Base-by-base conservation (phyloP, 2,797 vertebrate species). In the Botia kubotai region DNA sequence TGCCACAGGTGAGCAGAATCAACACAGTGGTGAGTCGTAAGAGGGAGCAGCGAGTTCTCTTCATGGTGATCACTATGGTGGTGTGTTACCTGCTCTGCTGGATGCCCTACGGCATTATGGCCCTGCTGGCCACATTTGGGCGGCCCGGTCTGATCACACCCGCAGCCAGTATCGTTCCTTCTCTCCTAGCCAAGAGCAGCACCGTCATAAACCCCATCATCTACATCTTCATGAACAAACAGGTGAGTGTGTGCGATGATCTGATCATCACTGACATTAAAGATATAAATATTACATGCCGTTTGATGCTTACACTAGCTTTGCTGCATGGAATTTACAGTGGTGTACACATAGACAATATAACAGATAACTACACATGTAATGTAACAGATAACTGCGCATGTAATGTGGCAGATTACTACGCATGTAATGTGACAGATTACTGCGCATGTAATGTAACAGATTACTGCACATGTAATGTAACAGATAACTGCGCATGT, bases 141-240 rank as follows among this genome's bases (percentile, higher is more conserved):
- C 91, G 87, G 3, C 87, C 62, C 0, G 91, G 93, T 17, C 74
- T 94, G 21, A 76, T 95, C 82, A 91, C 88, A 0, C 92, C 94
- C 0, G 88, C 90, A 76, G 93, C 91, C 2, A 95, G 92, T 88
- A 89, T 95, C 84, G 81, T 93, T 52, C 95, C 95, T 0, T 95
- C 94, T 3, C 79, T 96, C 72, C 90, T 95, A 6, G 95, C 94
- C 86, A 95, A 97, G 88, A 91, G 90, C 86, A 96, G 94, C 90
- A 94, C 95, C 0, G 91, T 93, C 83, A 88, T 95, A 86, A 95
- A 95, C 86, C 95, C 95, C 10, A 88, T 95, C 60, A 95, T 95
- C 87, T 96, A 96, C 78, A 86, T 95, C 62, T 95, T 95, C 82
- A 92, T 95, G 93, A 96, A 96, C 89, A 96, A 94, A 84, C 94